A percentile compares a stretch with the other conserved stretches of the same genome.
Conservation (phyloP, 2,797 vertebrate genomes). For the Nyctalus aviator region DNA sequence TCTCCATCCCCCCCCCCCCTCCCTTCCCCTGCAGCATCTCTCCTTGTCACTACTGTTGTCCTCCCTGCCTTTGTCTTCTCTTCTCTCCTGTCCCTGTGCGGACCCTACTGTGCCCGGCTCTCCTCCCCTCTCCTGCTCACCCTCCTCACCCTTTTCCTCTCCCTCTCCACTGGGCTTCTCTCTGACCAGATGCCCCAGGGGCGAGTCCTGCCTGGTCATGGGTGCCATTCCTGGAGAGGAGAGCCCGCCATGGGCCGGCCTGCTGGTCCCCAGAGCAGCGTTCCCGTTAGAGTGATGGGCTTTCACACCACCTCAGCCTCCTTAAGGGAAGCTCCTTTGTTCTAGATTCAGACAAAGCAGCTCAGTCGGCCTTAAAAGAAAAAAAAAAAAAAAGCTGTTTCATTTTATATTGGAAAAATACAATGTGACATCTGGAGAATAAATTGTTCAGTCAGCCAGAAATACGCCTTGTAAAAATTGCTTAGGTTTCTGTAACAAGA, state of each 20-base stretch:
- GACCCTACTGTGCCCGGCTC: too few species aligned
- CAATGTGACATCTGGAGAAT: constrained; percentile 99
- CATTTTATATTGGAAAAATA: constrained; percentile 97
- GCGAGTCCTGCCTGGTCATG: not conserved
- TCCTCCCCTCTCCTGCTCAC: not conserved
- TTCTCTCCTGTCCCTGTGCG: not conserved
- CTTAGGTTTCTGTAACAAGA: constrained; percentile 94
- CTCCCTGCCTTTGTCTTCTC: not conserved
- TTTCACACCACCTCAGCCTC: constrained; percentile 81
- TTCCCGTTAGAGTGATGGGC: constrained; percentile 72
- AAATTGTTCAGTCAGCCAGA: constrained; percentile 99
- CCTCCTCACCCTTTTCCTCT: not conserved
- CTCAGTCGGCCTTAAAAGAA: constrained; percentile 81
- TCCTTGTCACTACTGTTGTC: not conserved
- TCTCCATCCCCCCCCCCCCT: rapidly evolving
- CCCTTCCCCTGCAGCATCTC: not conserved
- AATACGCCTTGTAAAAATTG: constrained; percentile 99
- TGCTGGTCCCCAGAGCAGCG: constrained; percentile 59
- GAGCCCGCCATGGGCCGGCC: constrained; percentile 56
- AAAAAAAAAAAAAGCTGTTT: constrained; percentile 84
- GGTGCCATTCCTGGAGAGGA: constrained; percentile 48
- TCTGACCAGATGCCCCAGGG: not conserved
- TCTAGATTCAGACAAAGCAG: constrained; percentile 86
- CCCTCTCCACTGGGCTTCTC: not conserved
- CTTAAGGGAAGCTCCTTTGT: constrained; percentile 86